Evolutionary conservation across 2,113 vertebrate genomes (phyloP).

Genomic region (Cryptomyrus ogoouensis): DNA sequence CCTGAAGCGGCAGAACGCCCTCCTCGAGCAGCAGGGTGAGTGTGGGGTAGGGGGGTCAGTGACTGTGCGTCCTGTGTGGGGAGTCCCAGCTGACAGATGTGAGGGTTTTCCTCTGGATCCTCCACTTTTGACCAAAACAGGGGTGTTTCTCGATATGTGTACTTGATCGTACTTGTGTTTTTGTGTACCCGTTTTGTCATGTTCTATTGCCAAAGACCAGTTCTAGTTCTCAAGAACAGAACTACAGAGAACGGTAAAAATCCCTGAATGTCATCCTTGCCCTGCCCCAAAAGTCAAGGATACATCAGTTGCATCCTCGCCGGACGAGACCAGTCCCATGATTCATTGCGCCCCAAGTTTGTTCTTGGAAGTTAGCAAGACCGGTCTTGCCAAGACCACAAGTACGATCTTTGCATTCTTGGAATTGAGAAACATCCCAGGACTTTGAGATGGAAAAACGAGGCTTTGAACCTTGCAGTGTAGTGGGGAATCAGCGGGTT

Average conservation of each 20-base stretch:
- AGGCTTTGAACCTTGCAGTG: not conserved
- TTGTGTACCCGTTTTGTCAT: not conserved
- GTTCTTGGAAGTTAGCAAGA: not conserved
- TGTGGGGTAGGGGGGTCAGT: not conserved
- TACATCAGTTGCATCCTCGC: not conserved
- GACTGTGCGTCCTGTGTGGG: not conserved
- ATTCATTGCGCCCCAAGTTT: not conserved
- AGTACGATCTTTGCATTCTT: not conserved
- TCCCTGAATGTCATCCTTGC: not conserved
- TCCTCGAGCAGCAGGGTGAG: conserved; percentile 91
- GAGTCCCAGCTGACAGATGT: not conserved
- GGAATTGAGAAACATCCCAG: not conserved
- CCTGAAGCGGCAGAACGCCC: conserved; percentile 87
- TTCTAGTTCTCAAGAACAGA: not conserved
- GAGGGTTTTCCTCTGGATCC: not conserved
- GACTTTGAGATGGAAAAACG: not conserved
- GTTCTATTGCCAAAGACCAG: not conserved
- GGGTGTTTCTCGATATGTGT: not conserved
- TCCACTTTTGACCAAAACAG: not conserved
- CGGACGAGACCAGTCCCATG: not conserved
- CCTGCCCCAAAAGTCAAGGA: not conserved
- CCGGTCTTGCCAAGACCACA: not conserved
- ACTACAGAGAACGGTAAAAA: not conserved
- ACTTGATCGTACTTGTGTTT: not conserved
- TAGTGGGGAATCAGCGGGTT: not conserved